A percentile compares a stretch with the other conserved stretches of the same genome.
Conservation (phyloP, 2,888 invertebrate genomes). For the Apotomis betuletana region DNA sequence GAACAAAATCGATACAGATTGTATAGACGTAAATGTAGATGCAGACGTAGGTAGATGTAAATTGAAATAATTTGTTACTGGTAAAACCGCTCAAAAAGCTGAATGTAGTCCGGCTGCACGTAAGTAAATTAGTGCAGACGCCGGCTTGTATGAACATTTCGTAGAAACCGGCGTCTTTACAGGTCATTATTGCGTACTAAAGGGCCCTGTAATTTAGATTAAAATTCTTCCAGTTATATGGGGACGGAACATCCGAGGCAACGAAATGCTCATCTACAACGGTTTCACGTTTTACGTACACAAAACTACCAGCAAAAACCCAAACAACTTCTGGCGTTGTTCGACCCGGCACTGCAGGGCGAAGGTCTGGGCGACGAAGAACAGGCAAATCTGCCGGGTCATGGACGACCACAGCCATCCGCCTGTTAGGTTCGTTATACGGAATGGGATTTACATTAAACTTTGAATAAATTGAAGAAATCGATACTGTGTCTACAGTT, state of each 20-base stretch:
- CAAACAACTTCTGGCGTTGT: conserved; percentile 19
- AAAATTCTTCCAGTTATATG: conserved; percentile 21
- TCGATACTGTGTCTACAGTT: too few species aligned
- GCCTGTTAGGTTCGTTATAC: conserved; percentile 6
- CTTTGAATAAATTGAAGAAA: not conserved
- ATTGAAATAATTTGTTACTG: too few species aligned
- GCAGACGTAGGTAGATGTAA: too few species aligned
- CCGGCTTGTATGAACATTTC: too few species aligned
- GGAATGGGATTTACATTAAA: conserved; percentile 13
- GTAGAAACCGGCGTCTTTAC: too few species aligned
- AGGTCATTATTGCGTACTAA: too few species aligned
- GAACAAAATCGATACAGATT: too few species aligned
- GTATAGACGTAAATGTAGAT: too few species aligned
- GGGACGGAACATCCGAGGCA: conserved; percentile 39
- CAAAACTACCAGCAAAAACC: conserved; percentile 37
- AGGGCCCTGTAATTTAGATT: too few species aligned
- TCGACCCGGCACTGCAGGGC: conserved; percentile 23
- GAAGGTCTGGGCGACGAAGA: conserved; percentile 21
- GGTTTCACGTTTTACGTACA: conserved; percentile 48
- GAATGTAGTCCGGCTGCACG: too few species aligned
- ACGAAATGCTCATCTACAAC: conserved; percentile 45
- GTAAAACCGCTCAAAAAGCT: too few species aligned
- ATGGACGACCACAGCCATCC: conserved; percentile 17
- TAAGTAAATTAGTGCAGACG: too few species aligned
- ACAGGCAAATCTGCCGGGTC: conserved; percentile 18